Evolutionary conservation across 2,888 invertebrate species (phyloP).

Genomic region (Nymphalis c-album): DNA sequence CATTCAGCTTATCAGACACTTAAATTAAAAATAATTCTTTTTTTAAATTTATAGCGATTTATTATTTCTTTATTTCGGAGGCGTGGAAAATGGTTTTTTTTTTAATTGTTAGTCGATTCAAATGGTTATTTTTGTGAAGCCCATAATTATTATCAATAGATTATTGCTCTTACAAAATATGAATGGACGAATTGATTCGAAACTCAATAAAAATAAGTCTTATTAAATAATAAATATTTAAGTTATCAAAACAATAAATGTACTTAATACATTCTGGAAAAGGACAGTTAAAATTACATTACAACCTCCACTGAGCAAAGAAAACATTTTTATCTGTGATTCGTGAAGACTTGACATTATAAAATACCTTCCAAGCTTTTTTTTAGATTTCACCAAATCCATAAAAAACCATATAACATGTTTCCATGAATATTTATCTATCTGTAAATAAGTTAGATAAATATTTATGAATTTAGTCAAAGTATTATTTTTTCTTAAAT

Average conservation of each 20-base stretch:
- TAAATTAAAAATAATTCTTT: no score
- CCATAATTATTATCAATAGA: slow-evolving; percentile 11
- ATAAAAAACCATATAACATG: no score
- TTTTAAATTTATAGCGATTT: no score
- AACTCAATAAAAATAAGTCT: slow-evolving; percentile 24
- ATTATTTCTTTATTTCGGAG: neutral
- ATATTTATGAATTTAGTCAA: no score
- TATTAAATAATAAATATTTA: slow-evolving; percentile 35
- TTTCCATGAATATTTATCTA: no score
- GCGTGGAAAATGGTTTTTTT: neutral
- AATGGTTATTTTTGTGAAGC: neutral
- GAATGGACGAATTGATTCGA: slow-evolving; percentile 23
- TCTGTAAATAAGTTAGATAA: no score
- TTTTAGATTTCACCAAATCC: no score
- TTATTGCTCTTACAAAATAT: slow-evolving; percentile 27
- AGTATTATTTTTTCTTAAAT: no score
- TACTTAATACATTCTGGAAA: slow-evolving; percentile 15
- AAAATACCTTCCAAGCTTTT: neutral
- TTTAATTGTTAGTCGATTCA: neutral
- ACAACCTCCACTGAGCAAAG: slow-evolving; percentile 77
- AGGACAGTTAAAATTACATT: slow-evolving; percentile 43
- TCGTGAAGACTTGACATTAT: slow-evolving; percentile 44
- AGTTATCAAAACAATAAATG: slow-evolving; percentile 32
- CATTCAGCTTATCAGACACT: no score
- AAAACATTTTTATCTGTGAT: slow-evolving; percentile 53